phyloP scores from a whole-genome alignment of 1,140 invertebrate species.

The Leptinotarsa texana region DNA sequence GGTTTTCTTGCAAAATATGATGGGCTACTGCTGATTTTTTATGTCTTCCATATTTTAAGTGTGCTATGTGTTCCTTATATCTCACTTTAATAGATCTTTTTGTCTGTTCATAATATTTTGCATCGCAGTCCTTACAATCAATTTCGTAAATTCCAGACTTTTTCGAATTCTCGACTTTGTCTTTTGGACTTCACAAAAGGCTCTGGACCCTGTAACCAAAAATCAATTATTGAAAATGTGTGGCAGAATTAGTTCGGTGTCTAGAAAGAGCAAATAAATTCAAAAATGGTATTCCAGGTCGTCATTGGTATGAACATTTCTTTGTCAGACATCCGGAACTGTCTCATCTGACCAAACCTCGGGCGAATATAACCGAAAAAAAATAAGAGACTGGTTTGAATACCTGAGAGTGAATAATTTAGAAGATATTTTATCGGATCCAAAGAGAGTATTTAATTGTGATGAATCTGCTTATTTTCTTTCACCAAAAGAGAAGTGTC shows the following conservation, averaged over 20 bases:
- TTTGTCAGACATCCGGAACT: not conserved
- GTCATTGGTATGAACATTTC: not conserved
- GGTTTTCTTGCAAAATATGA: too few relatives aligned
- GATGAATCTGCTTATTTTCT: too few relatives aligned
- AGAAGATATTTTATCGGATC: not conserved
- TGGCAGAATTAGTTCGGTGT: not conserved
- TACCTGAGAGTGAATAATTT: not conserved
- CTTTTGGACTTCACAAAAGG: too few relatives aligned
- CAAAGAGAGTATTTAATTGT: constrained; percentile 1
- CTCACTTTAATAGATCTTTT: too few relatives aligned
- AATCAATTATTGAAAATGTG: not conserved
- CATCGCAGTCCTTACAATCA: too few relatives aligned
- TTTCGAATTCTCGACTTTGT: too few relatives aligned
- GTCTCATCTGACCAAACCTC: not conserved
- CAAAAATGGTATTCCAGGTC: not conserved
- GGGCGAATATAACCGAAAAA: constrained; percentile 4
- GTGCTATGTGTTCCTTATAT: too few relatives aligned
- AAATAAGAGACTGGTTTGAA: constrained; percentile 4
- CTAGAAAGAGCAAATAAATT: not conserved
- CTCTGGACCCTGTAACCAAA: not conserved
- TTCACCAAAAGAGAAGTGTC: not conserved
- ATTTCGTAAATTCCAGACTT: too few relatives aligned
- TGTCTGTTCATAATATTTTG: too few relatives aligned
- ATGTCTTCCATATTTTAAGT: too few relatives aligned
- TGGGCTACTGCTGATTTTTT: too few relatives aligned